phyloP scores from a whole-genome alignment of 2,888 invertebrate genomes.

The Subacronicta megacephala region DNA sequence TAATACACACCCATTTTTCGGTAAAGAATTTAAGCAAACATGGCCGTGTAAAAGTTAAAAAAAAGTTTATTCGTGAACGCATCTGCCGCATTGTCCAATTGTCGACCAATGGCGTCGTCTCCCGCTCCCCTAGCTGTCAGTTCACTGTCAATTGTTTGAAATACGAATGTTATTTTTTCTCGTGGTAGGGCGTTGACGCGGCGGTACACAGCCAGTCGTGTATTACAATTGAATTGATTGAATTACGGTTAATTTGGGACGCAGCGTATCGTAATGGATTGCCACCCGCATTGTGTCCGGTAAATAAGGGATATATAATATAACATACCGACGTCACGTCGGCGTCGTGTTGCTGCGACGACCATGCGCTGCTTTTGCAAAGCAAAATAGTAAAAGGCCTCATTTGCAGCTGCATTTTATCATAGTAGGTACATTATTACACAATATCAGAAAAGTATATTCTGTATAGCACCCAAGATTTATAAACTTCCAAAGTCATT shows the following conservation, averaged over 20 bases:
- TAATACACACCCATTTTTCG: constrained; percentile 72
- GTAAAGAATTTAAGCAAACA: constrained; percentile 84
- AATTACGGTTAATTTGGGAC: constrained; percentile 84
- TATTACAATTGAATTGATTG: constrained; percentile 88
- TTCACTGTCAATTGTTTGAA: constrained; percentile 82
- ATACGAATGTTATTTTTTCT: constrained; percentile 82
- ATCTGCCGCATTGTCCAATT: constrained; percentile 88
- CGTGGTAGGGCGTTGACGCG: constrained; percentile 84
- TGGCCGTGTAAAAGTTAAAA: constrained; percentile 72
- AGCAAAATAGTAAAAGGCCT: no score
- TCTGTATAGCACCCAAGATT: no score
- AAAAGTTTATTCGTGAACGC: constrained; percentile 74
- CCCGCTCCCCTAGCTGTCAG: constrained; percentile 88
- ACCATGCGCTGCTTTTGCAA: no score
- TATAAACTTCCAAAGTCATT: no score
- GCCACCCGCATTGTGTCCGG: constrained; percentile 82
- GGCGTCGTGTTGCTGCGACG: constrained; percentile 22
- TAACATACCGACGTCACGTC: constrained; percentile 34
- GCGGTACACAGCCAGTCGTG: constrained; percentile 80
- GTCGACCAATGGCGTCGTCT: constrained; percentile 80
- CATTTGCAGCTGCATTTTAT: no score
- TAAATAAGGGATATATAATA: constrained; percentile 71
- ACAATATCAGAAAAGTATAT: no score
- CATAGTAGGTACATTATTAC: no score
- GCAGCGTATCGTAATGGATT: constrained; percentile 80